Percentiles rank a stretch among this genome's conserved stretches.
Conservation (phyloP, 1,140 invertebrate species). For the Bombus fervidus region DNA sequence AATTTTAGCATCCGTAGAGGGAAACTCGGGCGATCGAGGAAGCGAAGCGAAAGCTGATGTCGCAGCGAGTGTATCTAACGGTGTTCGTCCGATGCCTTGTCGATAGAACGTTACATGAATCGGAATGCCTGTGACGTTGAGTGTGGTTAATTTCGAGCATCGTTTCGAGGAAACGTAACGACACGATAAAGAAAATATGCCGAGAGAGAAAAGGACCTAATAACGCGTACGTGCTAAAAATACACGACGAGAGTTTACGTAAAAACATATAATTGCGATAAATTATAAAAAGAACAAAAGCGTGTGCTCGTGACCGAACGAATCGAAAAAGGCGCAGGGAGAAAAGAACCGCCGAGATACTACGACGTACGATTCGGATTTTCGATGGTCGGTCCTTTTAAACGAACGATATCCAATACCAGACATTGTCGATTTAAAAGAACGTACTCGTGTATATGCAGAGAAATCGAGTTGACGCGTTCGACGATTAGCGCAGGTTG, state of each 20-base stretch:
- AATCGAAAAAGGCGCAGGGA: no score
- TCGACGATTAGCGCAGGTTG: not conserved
- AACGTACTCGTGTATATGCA: no score
- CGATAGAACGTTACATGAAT: not conserved
- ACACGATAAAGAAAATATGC: not conserved
- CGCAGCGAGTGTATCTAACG: slow-evolving; percentile 1
- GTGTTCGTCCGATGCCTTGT: not conserved
- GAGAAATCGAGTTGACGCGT: not conserved
- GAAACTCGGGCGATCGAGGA: not conserved
- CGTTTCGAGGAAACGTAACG: not conserved
- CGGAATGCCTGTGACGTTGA: not conserved
- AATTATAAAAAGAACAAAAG: not conserved
- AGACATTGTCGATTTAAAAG: not conserved
- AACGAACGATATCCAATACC: no score
- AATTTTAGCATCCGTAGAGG: not conserved
- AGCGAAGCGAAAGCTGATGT: slow-evolving; percentile 31
- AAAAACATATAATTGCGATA: rapidly evolving
- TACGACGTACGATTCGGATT: not conserved
- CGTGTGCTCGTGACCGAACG: no score
- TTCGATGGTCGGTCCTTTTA: no score
- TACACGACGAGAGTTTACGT: no score
- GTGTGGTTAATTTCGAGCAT: slow-evolving; percentile 24
- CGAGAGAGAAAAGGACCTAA: not conserved
- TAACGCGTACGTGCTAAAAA: not conserved
- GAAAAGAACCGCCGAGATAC: no score